These are phyloP conservation scores for Mesocentrotus franciscanus DNA, from an alignment of 53 echinoderm and acorn worm genomes.

Conservation along the genomic window DNA sequence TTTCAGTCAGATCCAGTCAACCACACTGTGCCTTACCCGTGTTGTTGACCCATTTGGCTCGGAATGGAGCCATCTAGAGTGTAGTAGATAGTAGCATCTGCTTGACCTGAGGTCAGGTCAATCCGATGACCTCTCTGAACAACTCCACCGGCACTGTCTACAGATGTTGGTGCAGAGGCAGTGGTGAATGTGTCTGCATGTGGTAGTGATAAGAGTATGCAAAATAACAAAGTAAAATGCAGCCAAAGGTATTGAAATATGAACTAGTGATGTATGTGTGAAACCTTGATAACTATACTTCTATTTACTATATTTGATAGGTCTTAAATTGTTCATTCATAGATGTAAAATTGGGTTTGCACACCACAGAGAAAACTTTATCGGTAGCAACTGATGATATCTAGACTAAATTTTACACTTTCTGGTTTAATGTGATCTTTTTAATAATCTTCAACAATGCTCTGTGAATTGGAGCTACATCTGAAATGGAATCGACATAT, in stretches of 20 bases:
- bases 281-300: too few species aligned
- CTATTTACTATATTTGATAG: neutral
- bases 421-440: too few species aligned
- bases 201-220: neutral
- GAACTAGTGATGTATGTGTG: neutral
- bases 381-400: too few species aligned
- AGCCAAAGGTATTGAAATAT: neutral
- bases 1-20: neutral
- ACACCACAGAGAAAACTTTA: too few species aligned
- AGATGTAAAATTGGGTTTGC: too few species aligned
- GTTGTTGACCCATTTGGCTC: conserved; percentile 76
- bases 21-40: conserved; percentile 64
- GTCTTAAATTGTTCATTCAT: neutral
- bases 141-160: conserved; percentile 68
- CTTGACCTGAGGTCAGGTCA: conserved; percentile 62
- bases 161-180: conserved; percentile 63
- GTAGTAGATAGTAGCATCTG: conserved; percentile 74
- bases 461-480: too few species aligned
- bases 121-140: conserved; percentile 78
- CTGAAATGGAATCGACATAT: too few species aligned
- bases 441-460: too few species aligned
- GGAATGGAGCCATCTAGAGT: conserved; percentile 84
- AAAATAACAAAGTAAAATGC: neutral
- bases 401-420: too few species aligned
- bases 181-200: conserved; percentile 69